Conservation (phyloP, 2,113 vertebrate genomes). For the Plecturocebus donacophilus region DNA sequence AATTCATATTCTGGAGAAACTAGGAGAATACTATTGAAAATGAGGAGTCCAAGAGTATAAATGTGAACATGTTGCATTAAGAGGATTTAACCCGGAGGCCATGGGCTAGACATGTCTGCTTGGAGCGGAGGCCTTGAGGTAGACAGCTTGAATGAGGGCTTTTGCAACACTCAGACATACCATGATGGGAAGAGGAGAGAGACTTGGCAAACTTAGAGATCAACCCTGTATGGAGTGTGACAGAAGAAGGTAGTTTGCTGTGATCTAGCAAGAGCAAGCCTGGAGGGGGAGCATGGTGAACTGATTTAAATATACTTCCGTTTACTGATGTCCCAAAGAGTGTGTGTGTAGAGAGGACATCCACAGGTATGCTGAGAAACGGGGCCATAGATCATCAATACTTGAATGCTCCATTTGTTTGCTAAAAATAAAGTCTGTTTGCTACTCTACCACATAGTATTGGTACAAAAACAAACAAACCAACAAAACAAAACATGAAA, state of each 20-base stretch:
- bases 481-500: background rate
- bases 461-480: background rate
- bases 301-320: background rate
- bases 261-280: background rate
- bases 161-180: background rate
- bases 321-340: background rate
- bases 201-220: background rate
- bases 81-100: background rate
- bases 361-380: background rate
- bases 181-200: background rate
- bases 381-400: background rate
- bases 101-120: fast-evolving
- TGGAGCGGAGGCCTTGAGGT: background rate
- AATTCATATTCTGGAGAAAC: constrained; percentile 9
- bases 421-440: background rate
- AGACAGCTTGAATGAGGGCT: background rate
- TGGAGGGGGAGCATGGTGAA: background rate
- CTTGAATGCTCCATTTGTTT: background rate
- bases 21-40: background rate
- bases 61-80: background rate
- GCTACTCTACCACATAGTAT: background rate
- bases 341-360: background rate
- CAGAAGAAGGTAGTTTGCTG: background rate
- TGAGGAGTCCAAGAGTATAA: background rate
- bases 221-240: background rate